Percentiles rank a stretch among this genome's conserved stretches.
Conservation (phyloP, 2,888 invertebrate genomes). For the Phalera bucephala region DNA sequence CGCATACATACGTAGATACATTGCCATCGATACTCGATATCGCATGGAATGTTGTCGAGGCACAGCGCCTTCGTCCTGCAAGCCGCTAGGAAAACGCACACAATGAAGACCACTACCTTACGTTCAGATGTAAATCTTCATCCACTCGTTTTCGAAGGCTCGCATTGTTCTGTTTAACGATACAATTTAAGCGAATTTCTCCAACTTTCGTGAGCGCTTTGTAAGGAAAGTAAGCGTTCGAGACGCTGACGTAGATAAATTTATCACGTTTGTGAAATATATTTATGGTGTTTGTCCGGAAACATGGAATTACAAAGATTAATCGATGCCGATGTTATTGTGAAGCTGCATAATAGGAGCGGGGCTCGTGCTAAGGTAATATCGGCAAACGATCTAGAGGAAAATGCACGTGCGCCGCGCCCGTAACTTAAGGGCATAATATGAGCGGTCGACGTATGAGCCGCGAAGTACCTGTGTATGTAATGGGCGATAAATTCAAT, state of each 20-base stretch:
- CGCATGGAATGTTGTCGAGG: conserved; percentile 55
- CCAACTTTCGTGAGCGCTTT: conserved; percentile 45
- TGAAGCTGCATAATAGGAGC: conserved; percentile 10
- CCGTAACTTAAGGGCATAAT: conserved; percentile 47
- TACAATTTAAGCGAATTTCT: conserved; percentile 57
- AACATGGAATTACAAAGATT: conserved; percentile 16
- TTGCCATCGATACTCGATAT: conserved; percentile 55
- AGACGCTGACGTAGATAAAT: conserved; percentile 21
- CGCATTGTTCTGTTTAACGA: conserved; percentile 61
- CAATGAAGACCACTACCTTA: conserved; percentile 56
- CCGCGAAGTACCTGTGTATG: conserved; percentile 48
- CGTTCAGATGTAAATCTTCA: conserved; percentile 61
- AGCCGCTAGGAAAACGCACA: conserved; percentile 40
- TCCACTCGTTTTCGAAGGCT: conserved; percentile 56
- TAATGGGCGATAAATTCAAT: conserved; percentile 62
- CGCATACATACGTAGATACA: conserved; percentile 53
- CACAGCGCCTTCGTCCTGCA: conserved; percentile 43
- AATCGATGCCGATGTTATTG: too few relatives aligned
- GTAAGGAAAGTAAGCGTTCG: conserved; percentile 37
- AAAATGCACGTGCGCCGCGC: conserved; percentile 38
- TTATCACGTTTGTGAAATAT: conserved; percentile 18
- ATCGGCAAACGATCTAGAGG: conserved; percentile 28
- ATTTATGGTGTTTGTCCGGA: conserved; percentile 11
- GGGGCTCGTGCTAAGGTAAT: conserved; percentile 21
- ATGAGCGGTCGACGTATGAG: conserved; percentile 47